Evolutionary conservation across 92 coral and sea anemone species (phyloP).

Genomic region (Zoanthus gigantus): DNA sequence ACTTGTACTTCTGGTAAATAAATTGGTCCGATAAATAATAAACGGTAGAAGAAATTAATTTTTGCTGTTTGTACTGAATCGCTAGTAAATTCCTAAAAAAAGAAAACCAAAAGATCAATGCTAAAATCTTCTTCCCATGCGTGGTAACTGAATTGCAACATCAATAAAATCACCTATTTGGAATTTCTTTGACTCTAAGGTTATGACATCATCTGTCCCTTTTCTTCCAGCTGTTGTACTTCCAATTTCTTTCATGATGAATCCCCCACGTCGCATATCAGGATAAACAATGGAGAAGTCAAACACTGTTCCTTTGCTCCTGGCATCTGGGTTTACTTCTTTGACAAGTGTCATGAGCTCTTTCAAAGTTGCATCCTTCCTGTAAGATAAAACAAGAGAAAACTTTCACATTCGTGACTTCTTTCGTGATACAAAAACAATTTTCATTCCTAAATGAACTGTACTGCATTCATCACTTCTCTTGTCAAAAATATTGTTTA

Average conservation of each 20-base stretch:
- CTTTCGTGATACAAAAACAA: background rate
- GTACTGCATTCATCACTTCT: no score
- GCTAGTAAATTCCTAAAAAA: background rate
- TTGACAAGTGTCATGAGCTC: conserved; percentile 97
- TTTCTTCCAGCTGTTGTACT: conserved; percentile 89
- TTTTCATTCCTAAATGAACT: no score
- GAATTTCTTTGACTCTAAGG: conserved; percentile 94
- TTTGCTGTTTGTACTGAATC: no score
- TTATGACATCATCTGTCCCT: conserved; percentile 81
- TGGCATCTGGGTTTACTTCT: conserved; percentile 97
- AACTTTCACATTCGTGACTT: background rate
- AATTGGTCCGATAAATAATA: no score
- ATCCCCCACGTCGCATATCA: conserved; percentile 94
- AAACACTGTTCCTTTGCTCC: conserved; percentile 91
- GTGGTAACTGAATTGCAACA: conserved; percentile 90
- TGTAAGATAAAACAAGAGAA: conserved; percentile 7
- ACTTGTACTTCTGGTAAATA: no score
- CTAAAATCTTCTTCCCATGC: conserved; percentile 69
- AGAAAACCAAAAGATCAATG: background rate
- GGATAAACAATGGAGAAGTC: conserved; percentile 97
- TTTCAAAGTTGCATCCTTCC: conserved; percentile 99
- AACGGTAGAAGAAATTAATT: no score
- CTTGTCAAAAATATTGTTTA: no score
- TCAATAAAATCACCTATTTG: conserved; percentile 99
- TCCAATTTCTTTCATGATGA: conserved; percentile 93